A percentile compares a stretch with the other conserved stretches of the same genome.
phyloP scores from a whole-genome alignment of 2,113 vertebrate genomes.

The Protobothrops flavoviridis region DNA sequence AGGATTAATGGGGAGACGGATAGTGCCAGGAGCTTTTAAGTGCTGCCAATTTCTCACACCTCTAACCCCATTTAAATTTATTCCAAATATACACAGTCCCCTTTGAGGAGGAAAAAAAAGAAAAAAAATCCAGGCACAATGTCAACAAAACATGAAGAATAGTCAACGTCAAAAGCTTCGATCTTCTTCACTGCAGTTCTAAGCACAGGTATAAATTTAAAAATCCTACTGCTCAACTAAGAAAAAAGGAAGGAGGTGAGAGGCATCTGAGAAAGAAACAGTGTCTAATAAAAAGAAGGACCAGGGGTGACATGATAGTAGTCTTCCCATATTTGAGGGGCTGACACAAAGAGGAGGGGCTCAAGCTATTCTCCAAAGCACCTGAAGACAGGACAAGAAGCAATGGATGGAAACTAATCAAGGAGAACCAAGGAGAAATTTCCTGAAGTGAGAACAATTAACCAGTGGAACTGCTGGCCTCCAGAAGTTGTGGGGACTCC shows the following conservation, averaged over 20 bases:
- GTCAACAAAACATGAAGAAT: neutral
- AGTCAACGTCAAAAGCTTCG: neutral
- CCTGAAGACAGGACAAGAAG: no score
- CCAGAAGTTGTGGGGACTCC: no score
- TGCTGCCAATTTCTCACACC: neutral
- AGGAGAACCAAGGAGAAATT: no score
- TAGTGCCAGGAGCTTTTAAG: neutral
- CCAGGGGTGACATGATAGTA: no score
- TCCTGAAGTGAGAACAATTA: no score
- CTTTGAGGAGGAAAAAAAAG: neutral
- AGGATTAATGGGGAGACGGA: neutral
- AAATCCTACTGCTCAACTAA: neutral
- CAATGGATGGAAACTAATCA: no score
- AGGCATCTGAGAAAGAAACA: constrained; percentile 58
- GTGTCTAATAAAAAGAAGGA: neutral
- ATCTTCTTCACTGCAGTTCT: neutral
- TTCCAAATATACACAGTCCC: neutral
- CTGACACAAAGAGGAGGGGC: no score
- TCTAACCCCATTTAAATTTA: neutral
- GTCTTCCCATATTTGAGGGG: no score
- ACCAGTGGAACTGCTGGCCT: no score
- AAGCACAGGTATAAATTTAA: no score
- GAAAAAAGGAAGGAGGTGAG: neutral
- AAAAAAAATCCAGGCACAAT: neutral
- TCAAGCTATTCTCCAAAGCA: no score